Conservation (phyloP, 92 coral and sea anemone species). For the Nematostella vectensis region DNA sequence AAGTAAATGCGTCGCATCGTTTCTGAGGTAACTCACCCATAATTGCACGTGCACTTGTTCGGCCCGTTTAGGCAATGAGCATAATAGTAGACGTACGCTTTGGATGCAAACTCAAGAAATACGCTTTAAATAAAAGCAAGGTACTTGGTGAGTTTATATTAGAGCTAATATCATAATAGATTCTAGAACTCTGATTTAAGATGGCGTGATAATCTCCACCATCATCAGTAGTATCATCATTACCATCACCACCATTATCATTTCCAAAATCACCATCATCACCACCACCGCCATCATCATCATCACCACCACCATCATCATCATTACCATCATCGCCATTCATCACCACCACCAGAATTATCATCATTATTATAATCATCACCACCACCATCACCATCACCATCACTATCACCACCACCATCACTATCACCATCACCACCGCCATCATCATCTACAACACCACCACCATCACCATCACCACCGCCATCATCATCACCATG, state of each 20-base stretch:
- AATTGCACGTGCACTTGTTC: conserved; percentile 29
- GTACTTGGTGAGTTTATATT: too few relatives aligned
- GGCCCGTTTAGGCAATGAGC: conserved; percentile 48
- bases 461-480: too few relatives aligned
- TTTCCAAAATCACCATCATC: background rate
- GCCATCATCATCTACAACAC: too few relatives aligned
- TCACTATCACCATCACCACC: background rate
- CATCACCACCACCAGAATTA: too few relatives aligned
- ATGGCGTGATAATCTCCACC: too few relatives aligned
- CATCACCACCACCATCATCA: background rate
- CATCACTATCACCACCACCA: conserved; percentile 7
- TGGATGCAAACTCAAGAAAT: conserved; percentile 78
- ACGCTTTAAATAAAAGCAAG: conserved; percentile 42
- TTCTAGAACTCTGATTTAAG: too few relatives aligned
- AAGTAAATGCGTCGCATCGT: too few relatives aligned
- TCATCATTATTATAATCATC: too few relatives aligned
- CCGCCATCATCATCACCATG: background rate
- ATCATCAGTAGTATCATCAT: too few relatives aligned
- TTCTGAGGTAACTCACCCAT: too few relatives aligned
- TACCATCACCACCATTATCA: background rate
- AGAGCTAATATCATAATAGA: background rate
- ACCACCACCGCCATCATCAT: conserved; percentile 1
- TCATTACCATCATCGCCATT: background rate
- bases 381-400: background rate
- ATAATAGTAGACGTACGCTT: conserved; percentile 73